These are phyloP conservation scores for Drosophila pseudoananassae DNA, from an alignment of 1,140 invertebrate genomes.

Conservation along the genomic window DNA sequence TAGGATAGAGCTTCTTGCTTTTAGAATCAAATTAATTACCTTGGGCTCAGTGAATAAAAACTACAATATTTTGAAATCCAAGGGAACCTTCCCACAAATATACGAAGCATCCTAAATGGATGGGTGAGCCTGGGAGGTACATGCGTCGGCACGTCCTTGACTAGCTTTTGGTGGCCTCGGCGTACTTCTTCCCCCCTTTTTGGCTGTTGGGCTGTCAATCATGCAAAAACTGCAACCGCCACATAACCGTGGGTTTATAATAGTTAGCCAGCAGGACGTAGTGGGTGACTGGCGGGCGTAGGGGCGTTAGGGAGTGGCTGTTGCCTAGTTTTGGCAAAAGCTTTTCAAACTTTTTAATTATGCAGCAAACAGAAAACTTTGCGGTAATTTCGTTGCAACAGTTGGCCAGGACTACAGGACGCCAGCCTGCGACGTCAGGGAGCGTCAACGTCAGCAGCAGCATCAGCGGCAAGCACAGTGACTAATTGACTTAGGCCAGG, in stretches of 20 bases:
- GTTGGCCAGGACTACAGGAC: conserved; percentile 61
- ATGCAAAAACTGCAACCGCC: conserved; percentile 79
- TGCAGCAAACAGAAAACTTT: conserved; percentile 82
- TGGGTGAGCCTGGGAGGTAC: conserved; percentile 1
- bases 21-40: no score
- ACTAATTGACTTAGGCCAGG: conserved; percentile 74
- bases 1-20: no score
- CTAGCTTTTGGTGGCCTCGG: conserved; percentile 47
- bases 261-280: conserved; percentile 57
- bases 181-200: conserved; percentile 4
- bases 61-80: no score
- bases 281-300: conserved; percentile 3
- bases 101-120: conserved; percentile 38
- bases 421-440: conserved; percentile 34
- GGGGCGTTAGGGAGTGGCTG: conserved; percentile 22
- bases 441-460: conserved; percentile 62
- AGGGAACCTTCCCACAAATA: conserved; percentile 17
- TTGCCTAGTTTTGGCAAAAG: conserved; percentile 79
- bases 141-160: conserved; percentile 73
- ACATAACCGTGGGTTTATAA: conserved; percentile 79
- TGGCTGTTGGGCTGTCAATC: conserved; percentile 75
- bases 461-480: conserved; percentile 59
- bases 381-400: conserved; percentile 81
- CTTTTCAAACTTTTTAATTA: conserved; percentile 83
- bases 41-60: no score